These are phyloP conservation scores for Andrena praecox DNA, from an alignment of 2,888 invertebrate genomes.

Conservation along the genomic window DNA sequence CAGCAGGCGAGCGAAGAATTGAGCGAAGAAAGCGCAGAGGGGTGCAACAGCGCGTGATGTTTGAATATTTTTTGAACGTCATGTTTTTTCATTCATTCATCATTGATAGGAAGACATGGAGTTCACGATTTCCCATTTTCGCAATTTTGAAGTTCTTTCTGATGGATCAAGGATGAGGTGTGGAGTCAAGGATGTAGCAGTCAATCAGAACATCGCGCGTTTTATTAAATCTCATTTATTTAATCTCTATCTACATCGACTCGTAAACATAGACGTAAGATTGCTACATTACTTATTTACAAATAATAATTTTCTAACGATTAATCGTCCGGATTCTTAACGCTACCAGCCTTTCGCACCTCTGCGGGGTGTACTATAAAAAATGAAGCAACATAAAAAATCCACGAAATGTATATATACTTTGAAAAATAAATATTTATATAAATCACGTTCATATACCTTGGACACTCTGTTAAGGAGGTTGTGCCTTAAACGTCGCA, in stretches of 20 bases:
- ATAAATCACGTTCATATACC: constrained; percentile 4
- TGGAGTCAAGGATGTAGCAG: neutral
- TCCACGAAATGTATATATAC: constrained; percentile 13
- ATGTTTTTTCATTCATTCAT: neutral
- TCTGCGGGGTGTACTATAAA: neutral
- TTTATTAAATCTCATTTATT: constrained; percentile 59
- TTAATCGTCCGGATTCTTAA: constrained; percentile 11
- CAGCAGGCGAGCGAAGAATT: neutral
- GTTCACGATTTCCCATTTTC: neutral
- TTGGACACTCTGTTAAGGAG: constrained; percentile 42
- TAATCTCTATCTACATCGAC: constrained; percentile 37
- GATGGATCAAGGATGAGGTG: no score
- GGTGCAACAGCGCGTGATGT: constrained; percentile 26
- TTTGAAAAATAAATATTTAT: constrained; percentile 38
- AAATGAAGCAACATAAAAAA: neutral
- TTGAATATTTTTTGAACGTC: neutral
- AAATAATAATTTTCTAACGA: constrained; percentile 24
- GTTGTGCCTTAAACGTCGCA: constrained; percentile 81
- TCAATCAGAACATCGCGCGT: neutral
- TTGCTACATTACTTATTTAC: constrained; percentile 50
- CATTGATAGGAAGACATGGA: neutral
- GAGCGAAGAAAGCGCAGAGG: constrained; percentile 20
- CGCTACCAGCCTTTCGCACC: neutral
- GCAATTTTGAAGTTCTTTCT: neutral
- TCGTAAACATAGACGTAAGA: constrained; percentile 10